These are phyloP conservation scores for Microcebus tavaratra DNA, from an alignment of 2,113 vertebrate genomes.

Conservation along the genomic window DNA sequence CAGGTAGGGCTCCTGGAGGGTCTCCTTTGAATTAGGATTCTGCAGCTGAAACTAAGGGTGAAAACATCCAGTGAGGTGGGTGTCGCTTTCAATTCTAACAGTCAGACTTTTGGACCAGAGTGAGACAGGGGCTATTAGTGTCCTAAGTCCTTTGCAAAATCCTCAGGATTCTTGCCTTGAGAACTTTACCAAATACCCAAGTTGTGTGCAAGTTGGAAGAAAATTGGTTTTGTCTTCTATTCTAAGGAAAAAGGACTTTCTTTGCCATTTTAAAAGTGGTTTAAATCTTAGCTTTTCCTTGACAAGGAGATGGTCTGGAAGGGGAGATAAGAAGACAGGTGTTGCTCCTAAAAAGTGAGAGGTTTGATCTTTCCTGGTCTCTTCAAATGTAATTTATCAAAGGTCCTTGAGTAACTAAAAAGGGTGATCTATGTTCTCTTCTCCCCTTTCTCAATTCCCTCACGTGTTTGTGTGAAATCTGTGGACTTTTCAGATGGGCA, in stretches of 20 bases:
- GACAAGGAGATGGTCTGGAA: slow-evolving; percentile 24
- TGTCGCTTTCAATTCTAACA: background rate
- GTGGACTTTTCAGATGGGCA: background rate
- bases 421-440: background rate
- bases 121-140: background rate
- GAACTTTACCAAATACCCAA: background rate
- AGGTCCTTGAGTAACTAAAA: background rate
- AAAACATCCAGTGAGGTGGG: background rate
- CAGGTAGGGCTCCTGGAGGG: background rate
- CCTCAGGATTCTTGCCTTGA: background rate
- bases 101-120: background rate
- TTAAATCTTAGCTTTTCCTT: slow-evolving; percentile 40
- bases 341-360: background rate
- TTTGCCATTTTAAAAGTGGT: background rate
- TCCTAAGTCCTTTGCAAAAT: background rate
- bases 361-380: background rate
- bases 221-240: background rate
- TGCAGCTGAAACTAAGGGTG: background rate
- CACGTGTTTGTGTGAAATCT: background rate
- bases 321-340: background rate
- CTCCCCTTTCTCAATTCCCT: background rate
- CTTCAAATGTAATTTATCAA: background rate
- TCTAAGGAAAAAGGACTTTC: background rate
- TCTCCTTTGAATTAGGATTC: background rate
- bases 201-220: background rate